Conservation (phyloP, 2,113 vertebrate genomes). For the Nipponia nippon region DNA sequence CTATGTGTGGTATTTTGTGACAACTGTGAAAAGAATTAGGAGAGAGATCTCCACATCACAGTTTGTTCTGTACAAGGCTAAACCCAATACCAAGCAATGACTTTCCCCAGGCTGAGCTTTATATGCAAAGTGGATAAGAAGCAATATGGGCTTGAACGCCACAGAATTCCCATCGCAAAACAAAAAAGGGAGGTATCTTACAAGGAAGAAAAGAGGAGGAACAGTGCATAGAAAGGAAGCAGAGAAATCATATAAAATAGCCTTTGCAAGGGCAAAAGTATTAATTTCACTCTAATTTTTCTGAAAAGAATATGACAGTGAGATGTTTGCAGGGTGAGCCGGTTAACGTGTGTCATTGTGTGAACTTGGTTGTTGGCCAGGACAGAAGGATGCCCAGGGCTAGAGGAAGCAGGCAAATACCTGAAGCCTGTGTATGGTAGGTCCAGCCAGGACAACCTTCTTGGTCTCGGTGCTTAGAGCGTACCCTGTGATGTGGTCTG, state of each 20-base stretch:
- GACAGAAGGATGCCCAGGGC: too few relatives aligned
- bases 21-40: not conserved
- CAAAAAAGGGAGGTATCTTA: not conserved
- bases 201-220: not conserved
- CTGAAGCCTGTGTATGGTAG: fast-evolving
- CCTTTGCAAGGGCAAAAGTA: not conserved
- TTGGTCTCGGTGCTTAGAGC: fast-evolving
- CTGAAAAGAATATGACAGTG: too few relatives aligned
- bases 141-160: not conserved
- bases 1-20: not conserved
- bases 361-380: not conserved
- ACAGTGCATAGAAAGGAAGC: not conserved
- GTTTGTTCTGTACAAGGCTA: not conserved
- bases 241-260: not conserved
- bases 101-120: not conserved
- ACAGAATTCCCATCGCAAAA: fast-evolving
- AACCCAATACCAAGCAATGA: not conserved
- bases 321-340: not conserved
- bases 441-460: not conserved
- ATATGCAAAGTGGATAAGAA: not conserved
- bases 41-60: not conserved
- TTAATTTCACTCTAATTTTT: not conserved
- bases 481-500: not conserved
- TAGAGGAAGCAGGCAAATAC: not conserved
- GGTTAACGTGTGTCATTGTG: not conserved